These are phyloP conservation scores for Rhabdornis inornatus DNA, from an alignment of 2,113 vertebrate species.

Conservation along the genomic window DNA sequence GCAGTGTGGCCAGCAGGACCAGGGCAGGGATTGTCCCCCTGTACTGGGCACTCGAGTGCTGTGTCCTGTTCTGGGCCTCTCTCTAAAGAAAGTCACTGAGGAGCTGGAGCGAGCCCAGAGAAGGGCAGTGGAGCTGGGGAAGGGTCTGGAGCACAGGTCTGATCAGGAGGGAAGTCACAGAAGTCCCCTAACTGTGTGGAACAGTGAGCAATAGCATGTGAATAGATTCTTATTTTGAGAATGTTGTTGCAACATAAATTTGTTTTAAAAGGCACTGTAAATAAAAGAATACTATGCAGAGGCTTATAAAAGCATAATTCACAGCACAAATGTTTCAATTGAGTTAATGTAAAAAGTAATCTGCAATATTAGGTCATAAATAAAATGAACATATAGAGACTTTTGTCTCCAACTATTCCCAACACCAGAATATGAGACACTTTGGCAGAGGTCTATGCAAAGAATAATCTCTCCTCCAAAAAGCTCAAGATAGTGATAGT, in stretches of 20 bases:
- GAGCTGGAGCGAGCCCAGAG: not conserved
- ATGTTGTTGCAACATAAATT: not conserved
- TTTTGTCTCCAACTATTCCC: not conserved
- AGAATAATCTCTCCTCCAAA: not conserved
- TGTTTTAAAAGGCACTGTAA: not conserved
- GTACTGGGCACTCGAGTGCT: not conserved
- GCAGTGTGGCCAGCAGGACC: not conserved
- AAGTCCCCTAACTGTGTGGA: not conserved
- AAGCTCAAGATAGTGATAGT: not conserved
- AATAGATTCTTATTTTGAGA: not conserved
- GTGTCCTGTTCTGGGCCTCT: not conserved
- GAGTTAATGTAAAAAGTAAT: constrained; percentile 14
- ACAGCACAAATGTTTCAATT: not conserved
- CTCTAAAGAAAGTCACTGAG: not conserved
- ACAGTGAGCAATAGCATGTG: not conserved
- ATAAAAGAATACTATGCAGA: not conserved
- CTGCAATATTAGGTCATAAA: not conserved
- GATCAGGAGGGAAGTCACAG: not conserved
- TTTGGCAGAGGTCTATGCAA: not conserved
- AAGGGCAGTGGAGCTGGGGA: not conserved
- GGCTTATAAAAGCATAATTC: not conserved
- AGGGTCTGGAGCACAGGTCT: not conserved
- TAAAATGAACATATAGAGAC: not conserved
- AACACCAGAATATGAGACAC: not conserved
- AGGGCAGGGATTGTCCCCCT: not conserved